A percentile compares a stretch with the other conserved stretches of the same genome.
phyloP scores from a whole-genome alignment of 2,888 invertebrate genomes.

The Rhagium mordax region DNA sequence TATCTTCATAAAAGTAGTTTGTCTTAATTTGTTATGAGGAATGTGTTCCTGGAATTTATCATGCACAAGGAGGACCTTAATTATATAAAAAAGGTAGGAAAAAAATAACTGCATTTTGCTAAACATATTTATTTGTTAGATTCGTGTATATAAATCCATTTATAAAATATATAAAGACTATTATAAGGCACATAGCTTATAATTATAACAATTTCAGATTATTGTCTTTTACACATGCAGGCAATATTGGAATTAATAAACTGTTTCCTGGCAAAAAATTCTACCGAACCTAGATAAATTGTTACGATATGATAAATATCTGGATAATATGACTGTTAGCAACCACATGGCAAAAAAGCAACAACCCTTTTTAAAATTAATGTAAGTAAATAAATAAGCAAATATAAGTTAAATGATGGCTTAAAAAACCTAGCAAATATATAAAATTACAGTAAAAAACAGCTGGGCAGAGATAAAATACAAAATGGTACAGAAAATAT shows the following conservation, averaged over 20 bases:
- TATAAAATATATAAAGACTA: slow-evolving; percentile 44
- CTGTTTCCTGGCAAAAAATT: slow-evolving; percentile 1
- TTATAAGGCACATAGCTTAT: slow-evolving; percentile 44
- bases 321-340: slow-evolving; percentile 41
- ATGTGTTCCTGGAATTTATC: too few species aligned
- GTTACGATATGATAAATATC: slow-evolving; percentile 19
- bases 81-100: too few species aligned
- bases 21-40: too few species aligned
- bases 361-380: slow-evolving; percentile 51
- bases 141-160: slow-evolving; percentile 37
- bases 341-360: slow-evolving; percentile 55
- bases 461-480: slow-evolving; percentile 52
- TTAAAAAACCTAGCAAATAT: slow-evolving; percentile 46
- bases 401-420: slow-evolving; percentile 39
- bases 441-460: slow-evolving; percentile 46
- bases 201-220: slow-evolving; percentile 43
- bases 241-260: slow-evolving; percentile 35
- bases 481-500: slow-evolving; percentile 46
- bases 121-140: slow-evolving; percentile 41
- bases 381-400: slow-evolving; percentile 54
- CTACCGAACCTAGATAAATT: slow-evolving; percentile 5
- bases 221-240: slow-evolving; percentile 53
- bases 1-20: too few species aligned
- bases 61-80: too few species aligned
- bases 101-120: slow-evolving; percentile 18